Evolutionary conservation across 1,140 invertebrate genomes (phyloP).

Genomic region (Planococcus citri): DNA sequence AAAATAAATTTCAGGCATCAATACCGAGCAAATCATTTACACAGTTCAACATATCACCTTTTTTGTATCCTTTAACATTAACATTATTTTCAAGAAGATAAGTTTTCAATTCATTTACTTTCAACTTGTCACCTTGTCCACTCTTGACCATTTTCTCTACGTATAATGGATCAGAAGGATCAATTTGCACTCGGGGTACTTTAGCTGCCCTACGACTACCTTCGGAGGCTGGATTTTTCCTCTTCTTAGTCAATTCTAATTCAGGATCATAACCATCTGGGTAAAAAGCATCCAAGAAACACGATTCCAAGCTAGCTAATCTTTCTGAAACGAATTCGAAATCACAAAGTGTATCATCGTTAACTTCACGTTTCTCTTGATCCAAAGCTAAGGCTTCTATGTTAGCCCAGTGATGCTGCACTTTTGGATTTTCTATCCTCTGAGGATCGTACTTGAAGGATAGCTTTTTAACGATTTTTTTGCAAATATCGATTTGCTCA

Average conservation of each 20-base stretch:
- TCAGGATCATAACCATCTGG: neutral
- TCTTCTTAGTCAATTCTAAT: neutral
- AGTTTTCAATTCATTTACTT: neutral
- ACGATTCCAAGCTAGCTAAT: conserved; percentile 17
- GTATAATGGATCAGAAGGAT: neutral
- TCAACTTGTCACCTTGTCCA: neutral
- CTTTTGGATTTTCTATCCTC: conserved; percentile 21
- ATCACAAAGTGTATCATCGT: conserved; percentile 20
- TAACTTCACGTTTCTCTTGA: neutral
- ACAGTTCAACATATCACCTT: neutral
- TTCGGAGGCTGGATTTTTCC: neutral
- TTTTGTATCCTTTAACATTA: neutral
- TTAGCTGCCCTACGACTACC: neutral
- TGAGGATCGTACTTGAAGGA: conserved; percentile 8
- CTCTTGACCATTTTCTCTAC: neutral
- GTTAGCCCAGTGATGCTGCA: conserved; percentile 23
- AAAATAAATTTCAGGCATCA: neutral
- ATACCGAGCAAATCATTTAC: neutral
- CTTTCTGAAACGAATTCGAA: conserved; percentile 8
- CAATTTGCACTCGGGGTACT: neutral
- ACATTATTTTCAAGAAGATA: neutral
- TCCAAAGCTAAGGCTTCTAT: conserved; percentile 22
- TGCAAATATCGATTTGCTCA: neutral
- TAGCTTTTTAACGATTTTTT: conserved; percentile 8
- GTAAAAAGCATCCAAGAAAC: neutral